Evolutionary conservation across 2,888 invertebrate species (phyloP), one percentile per base, ranked within the genome.

Genomic region (Mythimna vitellina): DNA sequence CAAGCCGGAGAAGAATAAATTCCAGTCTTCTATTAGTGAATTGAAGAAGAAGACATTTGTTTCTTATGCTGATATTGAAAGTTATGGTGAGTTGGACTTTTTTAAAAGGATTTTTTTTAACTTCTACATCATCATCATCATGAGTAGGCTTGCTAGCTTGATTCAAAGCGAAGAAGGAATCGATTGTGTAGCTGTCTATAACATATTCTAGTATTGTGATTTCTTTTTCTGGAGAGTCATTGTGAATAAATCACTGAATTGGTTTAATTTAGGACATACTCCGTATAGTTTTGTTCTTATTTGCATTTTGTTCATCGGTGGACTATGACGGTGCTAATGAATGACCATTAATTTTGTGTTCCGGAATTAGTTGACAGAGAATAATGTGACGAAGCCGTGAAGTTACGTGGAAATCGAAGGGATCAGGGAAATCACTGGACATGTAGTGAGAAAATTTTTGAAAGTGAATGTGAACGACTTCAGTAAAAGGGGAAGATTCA

Each of bases 21-120:
- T 96, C 67, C 95, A 95, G 78, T 90, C 93, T 3, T 94, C 96
- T 0, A 95, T 96, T 46, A 94, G 93, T 92, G 96, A 95, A 86
- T 75, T 95, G 76, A 95, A 95, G 81, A 94, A 93, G 86, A 96
- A 93, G 62, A 90, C 91, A 0, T 95, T 95, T 81, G 92, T 95
- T 17, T 90, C 94, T 4, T 92, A 89, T 0, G 90, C 92, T 62
- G 95, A 95, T 67, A 91, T 94, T 54, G 91, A 93, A 60, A 93
- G 90, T 68, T 95, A 92, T 89, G 93, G 96, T 96, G 80, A 92
- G 92, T 90, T 70, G 73, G 5, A 38, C 4, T 8, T 29, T 64
- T 49, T 53, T 5, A n/a, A n/a, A 17, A 53, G 25, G 2, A 64
- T 3, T 29, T 38, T 20, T 64, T 53, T 9, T 22, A 25, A n/a